Evolutionary conservation across 2,888 invertebrate genomes (phyloP).

Genomic region (Mesorhabditis sp.): DNA sequence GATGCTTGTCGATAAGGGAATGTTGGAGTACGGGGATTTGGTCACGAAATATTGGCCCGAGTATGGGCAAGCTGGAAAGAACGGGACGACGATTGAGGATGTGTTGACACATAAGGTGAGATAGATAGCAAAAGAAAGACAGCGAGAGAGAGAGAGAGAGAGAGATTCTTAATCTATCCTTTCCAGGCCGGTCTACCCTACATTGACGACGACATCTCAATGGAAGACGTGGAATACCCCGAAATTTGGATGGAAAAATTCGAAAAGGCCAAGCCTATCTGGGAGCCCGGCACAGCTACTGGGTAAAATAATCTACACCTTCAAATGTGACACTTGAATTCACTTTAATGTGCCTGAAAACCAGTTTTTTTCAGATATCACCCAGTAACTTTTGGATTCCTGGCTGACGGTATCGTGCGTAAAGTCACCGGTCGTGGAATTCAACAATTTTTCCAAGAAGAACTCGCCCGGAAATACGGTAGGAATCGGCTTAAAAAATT

Average conservation of each 20-base stretch:
- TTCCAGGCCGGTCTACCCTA: slow-evolving; percentile 59
- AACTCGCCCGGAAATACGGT: slow-evolving; percentile 43
- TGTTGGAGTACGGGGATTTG: slow-evolving; percentile 57
- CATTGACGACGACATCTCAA: slow-evolving; percentile 33
- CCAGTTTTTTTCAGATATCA: slow-evolving; percentile 49
- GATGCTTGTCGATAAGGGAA: slow-evolving; percentile 59
- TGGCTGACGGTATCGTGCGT: slow-evolving; percentile 35
- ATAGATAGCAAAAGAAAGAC: neutral
- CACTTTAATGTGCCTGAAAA: slow-evolving; percentile 8
- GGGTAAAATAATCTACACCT: slow-evolving; percentile 8
- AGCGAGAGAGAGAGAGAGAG: slow-evolving; percentile 4
- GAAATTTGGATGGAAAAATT: slow-evolving; percentile 33
- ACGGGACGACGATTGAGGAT: slow-evolving; percentile 58
- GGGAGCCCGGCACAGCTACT: slow-evolving; percentile 54
- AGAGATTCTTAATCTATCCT: neutral
- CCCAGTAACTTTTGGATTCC: slow-evolving; percentile 58
- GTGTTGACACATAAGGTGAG: slow-evolving; percentile 59
- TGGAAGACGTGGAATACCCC: slow-evolving; percentile 19
- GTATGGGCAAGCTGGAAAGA: slow-evolving; percentile 60
- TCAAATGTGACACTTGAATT: neutral
- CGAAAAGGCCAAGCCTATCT: slow-evolving; percentile 57
- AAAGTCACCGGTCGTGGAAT: slow-evolving; percentile 39
- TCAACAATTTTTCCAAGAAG: slow-evolving; percentile 53
- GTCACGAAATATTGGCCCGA: slow-evolving; percentile 60
- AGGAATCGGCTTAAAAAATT: too few relatives aligned